These are phyloP conservation scores for Anolis carolinensis DNA, from an alignment of 2,113 vertebrate genomes.

Conservation along the genomic window DNA sequence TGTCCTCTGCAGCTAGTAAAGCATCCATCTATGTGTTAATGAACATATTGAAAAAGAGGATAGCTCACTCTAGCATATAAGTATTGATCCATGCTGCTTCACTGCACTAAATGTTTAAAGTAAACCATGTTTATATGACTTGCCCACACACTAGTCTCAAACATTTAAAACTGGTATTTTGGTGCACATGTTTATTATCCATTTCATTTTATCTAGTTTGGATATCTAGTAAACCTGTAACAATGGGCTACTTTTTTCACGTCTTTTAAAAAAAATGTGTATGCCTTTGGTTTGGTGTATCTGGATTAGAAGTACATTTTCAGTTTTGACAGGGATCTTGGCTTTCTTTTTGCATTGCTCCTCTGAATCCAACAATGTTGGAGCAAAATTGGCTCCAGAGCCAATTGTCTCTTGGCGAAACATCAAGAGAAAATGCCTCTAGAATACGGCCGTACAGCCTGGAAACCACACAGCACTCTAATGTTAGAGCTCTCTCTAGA, in stretches of 20 bases:
- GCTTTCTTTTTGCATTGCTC: neutral
- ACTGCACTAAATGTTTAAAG: neutral
- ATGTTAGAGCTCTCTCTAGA: too few species aligned
- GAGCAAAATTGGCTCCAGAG: neutral
- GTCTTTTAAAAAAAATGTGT: neutral
- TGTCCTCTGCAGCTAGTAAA: neutral
- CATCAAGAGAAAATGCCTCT: too few species aligned
- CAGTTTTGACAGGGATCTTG: neutral
- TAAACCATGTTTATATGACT: neutral
- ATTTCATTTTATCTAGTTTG: neutral
- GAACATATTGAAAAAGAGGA: neutral
- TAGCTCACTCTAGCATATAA: neutral
- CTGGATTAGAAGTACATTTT: neutral
- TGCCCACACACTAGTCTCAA: neutral
- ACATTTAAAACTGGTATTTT: neutral
- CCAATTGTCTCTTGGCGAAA: too few species aligned
- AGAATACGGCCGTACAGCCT: too few species aligned
- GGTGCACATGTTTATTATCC: neutral
- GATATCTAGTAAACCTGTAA: neutral
- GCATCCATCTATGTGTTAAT: neutral
- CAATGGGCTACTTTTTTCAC: neutral
- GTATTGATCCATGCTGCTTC: neutral
- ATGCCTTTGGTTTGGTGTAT: neutral
- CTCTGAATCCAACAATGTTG: neutral
- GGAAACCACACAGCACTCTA: too few species aligned